These are phyloP conservation scores for Macaria liturata DNA, from an alignment of 2,888 invertebrate species.

Conservation along the genomic window DNA sequence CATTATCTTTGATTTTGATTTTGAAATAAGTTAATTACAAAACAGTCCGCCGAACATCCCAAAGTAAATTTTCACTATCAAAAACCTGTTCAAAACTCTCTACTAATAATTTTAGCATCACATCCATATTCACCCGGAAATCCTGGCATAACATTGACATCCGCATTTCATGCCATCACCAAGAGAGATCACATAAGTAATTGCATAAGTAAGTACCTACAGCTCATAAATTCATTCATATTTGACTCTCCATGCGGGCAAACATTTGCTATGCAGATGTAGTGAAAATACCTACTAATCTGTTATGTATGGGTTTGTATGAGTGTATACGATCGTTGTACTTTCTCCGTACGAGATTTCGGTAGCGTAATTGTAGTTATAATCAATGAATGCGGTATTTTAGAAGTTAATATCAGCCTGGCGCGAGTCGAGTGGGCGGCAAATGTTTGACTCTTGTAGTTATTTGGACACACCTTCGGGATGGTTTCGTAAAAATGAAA, in stretches of 20 bases:
- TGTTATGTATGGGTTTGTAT: slow-evolving; percentile 31
- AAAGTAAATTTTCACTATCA: too few species aligned
- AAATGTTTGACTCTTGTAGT: slow-evolving; percentile 8
- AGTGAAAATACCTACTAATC: slow-evolving; percentile 44
- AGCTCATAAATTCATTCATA: slow-evolving; percentile 28
- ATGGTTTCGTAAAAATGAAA: slow-evolving; percentile 14
- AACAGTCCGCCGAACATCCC: too few species aligned
- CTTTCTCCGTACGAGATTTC: slow-evolving; percentile 45
- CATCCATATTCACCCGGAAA: slow-evolving; percentile 6
- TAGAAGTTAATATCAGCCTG: slow-evolving; percentile 15
- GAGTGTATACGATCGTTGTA: slow-evolving; percentile 27
- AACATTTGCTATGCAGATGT: slow-evolving; percentile 42
- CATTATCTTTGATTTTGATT: too few species aligned
- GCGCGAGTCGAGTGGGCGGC: slow-evolving; percentile 3
- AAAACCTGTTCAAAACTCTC: too few species aligned
- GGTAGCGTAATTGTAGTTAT: slow-evolving; percentile 46
- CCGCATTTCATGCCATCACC: slow-evolving; percentile 5
- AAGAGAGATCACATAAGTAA: slow-evolving; percentile 17
- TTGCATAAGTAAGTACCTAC: slow-evolving; percentile 36
- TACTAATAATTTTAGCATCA: not conserved
- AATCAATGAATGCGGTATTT: slow-evolving; percentile 40
- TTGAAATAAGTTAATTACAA: too few species aligned
- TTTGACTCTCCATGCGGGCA: slow-evolving; percentile 49
- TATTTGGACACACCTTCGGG: slow-evolving; percentile 15
- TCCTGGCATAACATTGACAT: slow-evolving; percentile 4